phyloP scores from a whole-genome alignment of 2,797 vertebrate species.

The Manis crassicaudata region DNA sequence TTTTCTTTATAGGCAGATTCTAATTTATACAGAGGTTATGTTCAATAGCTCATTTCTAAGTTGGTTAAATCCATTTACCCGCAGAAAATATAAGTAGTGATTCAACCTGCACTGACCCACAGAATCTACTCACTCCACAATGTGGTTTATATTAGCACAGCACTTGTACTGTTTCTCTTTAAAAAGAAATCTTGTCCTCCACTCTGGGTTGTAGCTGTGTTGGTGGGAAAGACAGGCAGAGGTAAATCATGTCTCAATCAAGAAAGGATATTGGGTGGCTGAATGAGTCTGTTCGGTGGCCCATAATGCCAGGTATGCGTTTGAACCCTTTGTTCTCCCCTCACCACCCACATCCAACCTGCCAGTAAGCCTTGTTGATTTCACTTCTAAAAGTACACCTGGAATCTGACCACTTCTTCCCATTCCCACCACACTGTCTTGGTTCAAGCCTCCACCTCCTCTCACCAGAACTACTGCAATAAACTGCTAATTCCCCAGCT shows the following conservation, averaged over 20 bases:
- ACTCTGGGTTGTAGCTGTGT: neutral
- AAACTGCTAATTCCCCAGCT: neutral
- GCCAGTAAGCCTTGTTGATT: neutral
- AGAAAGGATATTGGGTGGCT: neutral
- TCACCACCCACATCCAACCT: neutral
- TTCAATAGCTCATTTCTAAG: conserved; percentile 3
- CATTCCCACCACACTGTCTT: neutral
- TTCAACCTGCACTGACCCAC: neutral
- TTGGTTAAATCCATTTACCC: neutral
- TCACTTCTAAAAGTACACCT: neutral
- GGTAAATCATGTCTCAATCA: neutral
- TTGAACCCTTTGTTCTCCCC: neutral
- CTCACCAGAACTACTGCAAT: neutral
- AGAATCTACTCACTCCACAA: neutral
- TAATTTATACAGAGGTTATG: neutral
- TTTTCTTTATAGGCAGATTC: conserved; percentile 1
- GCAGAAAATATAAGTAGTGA: neutral
- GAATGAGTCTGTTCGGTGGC: neutral
- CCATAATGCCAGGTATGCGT: neutral
- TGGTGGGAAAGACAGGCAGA: neutral
- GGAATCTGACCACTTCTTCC: neutral
- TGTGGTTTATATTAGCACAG: neutral
- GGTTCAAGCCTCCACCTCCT: neutral
- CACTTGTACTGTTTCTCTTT: neutral
- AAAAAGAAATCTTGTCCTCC: neutral